Conservation (phyloP, 2,113 vertebrate genomes). For the Tetrao urogallus region DNA sequence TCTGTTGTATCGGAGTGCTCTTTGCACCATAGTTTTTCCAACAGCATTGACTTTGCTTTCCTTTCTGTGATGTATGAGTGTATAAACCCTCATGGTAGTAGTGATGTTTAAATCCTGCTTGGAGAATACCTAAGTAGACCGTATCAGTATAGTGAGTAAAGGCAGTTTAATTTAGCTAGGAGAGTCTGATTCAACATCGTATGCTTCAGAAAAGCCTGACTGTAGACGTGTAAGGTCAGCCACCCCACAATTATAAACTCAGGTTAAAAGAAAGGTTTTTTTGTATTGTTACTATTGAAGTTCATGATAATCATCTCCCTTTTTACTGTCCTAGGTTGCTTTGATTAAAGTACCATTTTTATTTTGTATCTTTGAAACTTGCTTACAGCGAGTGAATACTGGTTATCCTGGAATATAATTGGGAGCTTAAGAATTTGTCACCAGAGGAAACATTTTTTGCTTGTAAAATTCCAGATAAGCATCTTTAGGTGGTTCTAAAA, state of each 20-base stretch:
- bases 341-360: background rate
- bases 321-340: background rate
- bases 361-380: background rate
- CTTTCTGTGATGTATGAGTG: background rate
- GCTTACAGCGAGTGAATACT: background rate
- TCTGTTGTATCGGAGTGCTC: background rate
- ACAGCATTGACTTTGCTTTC: background rate
- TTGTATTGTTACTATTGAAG: background rate
- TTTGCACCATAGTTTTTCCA: background rate
- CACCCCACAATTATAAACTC: background rate
- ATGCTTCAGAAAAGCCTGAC: background rate
- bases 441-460: background rate
- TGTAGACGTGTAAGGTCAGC: background rate
- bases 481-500: conserved; percentile 4
- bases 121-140: background rate
- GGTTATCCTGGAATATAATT: conserved; percentile 12
- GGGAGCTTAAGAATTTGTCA: background rate
- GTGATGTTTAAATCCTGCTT: background rate
- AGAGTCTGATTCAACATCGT: background rate
- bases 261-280: background rate
- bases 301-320: background rate
- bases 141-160: background rate
- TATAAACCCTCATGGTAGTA: background rate
- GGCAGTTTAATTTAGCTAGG: background rate
- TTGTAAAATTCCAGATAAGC: conserved; percentile 18